Evolutionary conservation across 2,888 invertebrate species (phyloP).

Genomic region (Acleris literana): DNA sequence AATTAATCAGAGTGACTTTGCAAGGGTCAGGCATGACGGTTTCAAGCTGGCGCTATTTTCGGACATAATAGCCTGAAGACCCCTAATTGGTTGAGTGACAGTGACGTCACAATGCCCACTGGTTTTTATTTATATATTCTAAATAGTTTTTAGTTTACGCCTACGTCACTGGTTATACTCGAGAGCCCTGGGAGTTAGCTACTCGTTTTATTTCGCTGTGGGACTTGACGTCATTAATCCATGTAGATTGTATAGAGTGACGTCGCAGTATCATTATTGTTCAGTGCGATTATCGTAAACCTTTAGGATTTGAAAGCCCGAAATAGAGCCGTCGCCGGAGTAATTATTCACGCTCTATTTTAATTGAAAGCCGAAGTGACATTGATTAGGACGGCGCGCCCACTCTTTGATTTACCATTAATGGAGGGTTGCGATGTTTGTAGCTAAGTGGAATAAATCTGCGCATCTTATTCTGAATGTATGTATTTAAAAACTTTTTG

Average conservation of each 20-base stretch:
- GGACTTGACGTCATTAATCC: too few species aligned
- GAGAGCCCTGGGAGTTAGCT: not conserved
- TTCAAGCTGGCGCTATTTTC: conserved; percentile 24
- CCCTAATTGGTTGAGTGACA: conserved; percentile 17
- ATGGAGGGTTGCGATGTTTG: not conserved
- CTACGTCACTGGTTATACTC: conserved; percentile 12
- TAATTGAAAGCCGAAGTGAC: conserved; percentile 4
- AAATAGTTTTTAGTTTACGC: conserved; percentile 12
- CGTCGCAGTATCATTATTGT: not conserved
- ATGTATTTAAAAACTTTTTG: too few species aligned
- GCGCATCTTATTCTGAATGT: too few species aligned
- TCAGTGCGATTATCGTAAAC: not conserved
- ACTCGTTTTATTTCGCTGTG: too few species aligned
- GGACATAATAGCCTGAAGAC: conserved; percentile 22
- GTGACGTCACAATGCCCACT: conserved; percentile 15
- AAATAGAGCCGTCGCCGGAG: conserved; percentile 8
- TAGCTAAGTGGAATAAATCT: too few species aligned
- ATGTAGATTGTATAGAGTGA: not conserved
- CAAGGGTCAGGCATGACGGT: conserved; percentile 17
- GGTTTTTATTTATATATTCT: not conserved
- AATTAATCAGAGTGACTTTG: conserved; percentile 26
- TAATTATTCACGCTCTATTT: conserved; percentile 1
- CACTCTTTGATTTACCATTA: not conserved
- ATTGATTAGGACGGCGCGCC: not conserved
- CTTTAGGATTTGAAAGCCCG: not conserved